A percentile compares a stretch with the other conserved stretches of the same genome.
Evolutionary conservation across 30 jellyfish, hydroid and myxozoan species (phyloP).

Genomic region (Catostylus mosaicus): DNA sequence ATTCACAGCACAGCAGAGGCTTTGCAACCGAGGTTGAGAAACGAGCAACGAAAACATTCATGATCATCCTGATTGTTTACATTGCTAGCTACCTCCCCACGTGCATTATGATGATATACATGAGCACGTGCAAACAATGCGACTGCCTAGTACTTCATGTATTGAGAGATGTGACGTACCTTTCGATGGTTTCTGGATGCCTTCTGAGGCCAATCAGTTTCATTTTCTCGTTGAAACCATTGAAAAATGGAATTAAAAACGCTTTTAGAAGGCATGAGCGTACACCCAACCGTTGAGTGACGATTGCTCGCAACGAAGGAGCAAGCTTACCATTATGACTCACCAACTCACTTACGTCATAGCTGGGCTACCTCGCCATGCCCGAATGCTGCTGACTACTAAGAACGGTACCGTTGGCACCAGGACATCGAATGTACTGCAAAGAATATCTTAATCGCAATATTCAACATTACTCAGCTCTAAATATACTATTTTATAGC

Average conservation of each 20-base stretch:
- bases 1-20: constrained; percentile 7
- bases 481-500: too few species aligned
- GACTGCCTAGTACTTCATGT: constrained; percentile 59
- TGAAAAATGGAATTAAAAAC: constrained; percentile 5
- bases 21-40: constrained; percentile 53
- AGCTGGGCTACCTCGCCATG: too few species aligned
- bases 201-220: constrained; percentile 63
- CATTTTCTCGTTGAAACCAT: constrained; percentile 40
- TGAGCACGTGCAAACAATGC: constrained; percentile 65
- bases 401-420: too few species aligned
- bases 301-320: too few species aligned
- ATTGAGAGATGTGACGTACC: constrained; percentile 66
- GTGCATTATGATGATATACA: constrained; percentile 62
- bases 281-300: too few species aligned
- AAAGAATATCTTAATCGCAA: too few species aligned
- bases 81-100: constrained; percentile 68
- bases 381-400: too few species aligned
- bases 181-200: constrained; percentile 63
- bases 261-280: not conserved
- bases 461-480: too few species aligned
- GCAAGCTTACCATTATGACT: too few species aligned
- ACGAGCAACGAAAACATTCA: constrained; percentile 62
- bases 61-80: constrained; percentile 47
- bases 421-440: too few species aligned
- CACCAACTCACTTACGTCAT: too few species aligned